phyloP scores from a whole-genome alignment of 1,140 invertebrate species.

The Lethrus apterus region DNA sequence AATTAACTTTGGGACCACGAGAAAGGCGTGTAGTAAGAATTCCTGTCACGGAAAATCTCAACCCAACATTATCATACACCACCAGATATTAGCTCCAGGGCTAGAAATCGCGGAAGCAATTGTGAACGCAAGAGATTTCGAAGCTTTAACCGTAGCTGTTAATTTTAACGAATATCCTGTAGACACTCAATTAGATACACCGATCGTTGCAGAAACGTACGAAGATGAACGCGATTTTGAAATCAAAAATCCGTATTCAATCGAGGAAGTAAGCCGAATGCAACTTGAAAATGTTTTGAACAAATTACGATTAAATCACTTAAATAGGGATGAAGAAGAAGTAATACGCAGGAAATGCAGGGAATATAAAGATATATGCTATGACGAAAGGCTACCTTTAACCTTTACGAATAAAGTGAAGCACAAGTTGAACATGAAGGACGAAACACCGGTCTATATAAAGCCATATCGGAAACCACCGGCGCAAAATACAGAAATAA shows the following conservation, averaged over 20 bases:
- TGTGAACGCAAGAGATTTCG: constrained; percentile 1
- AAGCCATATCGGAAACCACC: constrained; percentile 21
- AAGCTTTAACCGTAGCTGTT: background rate
- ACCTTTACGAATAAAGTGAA: constrained; percentile 1
- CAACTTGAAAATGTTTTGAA: constrained; percentile 1
- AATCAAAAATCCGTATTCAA: background rate
- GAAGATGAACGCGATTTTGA: background rate
- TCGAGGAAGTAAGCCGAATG: background rate
- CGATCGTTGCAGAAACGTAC: background rate
- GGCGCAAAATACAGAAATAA: constrained; percentile 22
- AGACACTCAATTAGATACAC: background rate
- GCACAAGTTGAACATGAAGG: constrained; percentile 6
- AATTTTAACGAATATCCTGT: constrained; percentile 7
- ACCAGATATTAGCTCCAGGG: constrained; percentile 3
- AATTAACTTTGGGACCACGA: constrained; percentile 4
- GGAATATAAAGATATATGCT: constrained; percentile 3
- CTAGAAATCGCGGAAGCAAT: constrained; percentile 1
- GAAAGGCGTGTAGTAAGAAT: constrained; percentile 5
- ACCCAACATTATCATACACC: background rate
- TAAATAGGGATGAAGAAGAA: constrained; percentile 3
- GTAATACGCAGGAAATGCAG: constrained; percentile 1
- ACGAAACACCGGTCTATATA: constrained; percentile 13
- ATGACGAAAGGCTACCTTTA: constrained; percentile 8
- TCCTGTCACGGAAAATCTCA: constrained; percentile 1
- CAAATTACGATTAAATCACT: constrained; percentile 3